Conservation (phyloP, 1,140 invertebrate genomes). For the Hycleus phaleratus region DNA sequence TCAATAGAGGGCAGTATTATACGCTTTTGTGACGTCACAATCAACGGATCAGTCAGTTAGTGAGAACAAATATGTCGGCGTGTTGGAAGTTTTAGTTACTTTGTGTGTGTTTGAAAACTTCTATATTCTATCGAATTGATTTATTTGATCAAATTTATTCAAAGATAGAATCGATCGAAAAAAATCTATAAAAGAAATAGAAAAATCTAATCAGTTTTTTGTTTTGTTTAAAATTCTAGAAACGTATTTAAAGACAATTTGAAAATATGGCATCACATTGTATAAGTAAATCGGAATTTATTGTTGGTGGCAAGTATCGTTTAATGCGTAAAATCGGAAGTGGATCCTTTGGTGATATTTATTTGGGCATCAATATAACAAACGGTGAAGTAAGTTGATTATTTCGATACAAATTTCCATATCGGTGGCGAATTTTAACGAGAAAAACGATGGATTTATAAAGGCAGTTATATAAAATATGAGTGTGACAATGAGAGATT, state of each 20-base stretch:
- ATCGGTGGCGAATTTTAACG: too few relatives aligned
- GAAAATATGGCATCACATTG: slow-evolving; percentile 31
- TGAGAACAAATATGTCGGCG: slow-evolving; percentile 38
- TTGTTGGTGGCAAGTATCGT: slow-evolving; percentile 88
- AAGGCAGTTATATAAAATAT: too few relatives aligned
- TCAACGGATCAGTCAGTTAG: slow-evolving; percentile 34
- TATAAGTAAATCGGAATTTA: slow-evolving; percentile 38
- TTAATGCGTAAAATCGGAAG: slow-evolving; percentile 95
- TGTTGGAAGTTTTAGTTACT: slow-evolving; percentile 38
- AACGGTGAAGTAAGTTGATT: slow-evolving; percentile 71
- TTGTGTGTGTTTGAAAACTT: slow-evolving; percentile 35
- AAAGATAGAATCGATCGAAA: too few relatives aligned
- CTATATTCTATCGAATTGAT: slow-evolving; percentile 25
- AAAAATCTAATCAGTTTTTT: background rate
- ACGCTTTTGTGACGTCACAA: slow-evolving; percentile 33
- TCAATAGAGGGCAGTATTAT: too few relatives aligned
- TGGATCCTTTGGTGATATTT: slow-evolving; percentile 99
- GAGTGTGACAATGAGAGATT: too few relatives aligned
- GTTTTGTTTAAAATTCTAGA: background rate
- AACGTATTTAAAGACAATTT: slow-evolving; percentile 22
- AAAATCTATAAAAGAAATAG: too few relatives aligned
- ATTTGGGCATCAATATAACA: slow-evolving; percentile 90
- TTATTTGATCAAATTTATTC: background rate
- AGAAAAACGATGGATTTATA: too few relatives aligned
- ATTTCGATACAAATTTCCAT: too few relatives aligned